Evolutionary conservation across 2,797 vertebrate genomes (phyloP).

Genomic region (Microctenopoma lineatum): DNA sequence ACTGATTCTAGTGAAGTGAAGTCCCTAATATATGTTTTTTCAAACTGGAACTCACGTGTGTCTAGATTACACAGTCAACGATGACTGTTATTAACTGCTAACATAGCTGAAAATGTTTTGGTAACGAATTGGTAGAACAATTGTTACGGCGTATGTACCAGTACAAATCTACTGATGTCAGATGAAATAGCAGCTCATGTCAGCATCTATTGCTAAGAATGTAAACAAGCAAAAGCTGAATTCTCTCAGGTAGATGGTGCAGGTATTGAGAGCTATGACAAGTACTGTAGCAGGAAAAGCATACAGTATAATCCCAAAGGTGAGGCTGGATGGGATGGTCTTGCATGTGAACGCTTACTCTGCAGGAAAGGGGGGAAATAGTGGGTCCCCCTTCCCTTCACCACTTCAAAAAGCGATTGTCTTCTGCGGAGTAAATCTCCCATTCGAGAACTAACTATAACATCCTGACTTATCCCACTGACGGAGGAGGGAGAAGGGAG

Average conservation of each 20-base stretch:
- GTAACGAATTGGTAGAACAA: background rate
- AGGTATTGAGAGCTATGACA: constrained; percentile 46
- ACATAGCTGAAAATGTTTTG: background rate
- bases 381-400: constrained; percentile 69
- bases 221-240: constrained; percentile 33
- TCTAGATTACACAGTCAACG: background rate
- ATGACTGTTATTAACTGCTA: background rate
- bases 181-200: constrained; percentile 25
- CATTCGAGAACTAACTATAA: constrained; percentile 66
- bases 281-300: constrained; percentile 43
- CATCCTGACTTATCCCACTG: constrained; percentile 42
- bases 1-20: background rate
- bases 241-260: constrained; percentile 44
- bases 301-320: constrained; percentile 66
- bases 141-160: constrained; percentile 4
- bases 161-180: background rate
- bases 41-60: constrained; percentile 1
- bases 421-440: constrained; percentile 70
- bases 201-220: constrained; percentile 17
- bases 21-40: background rate
- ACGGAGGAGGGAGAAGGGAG: constrained; percentile 62
- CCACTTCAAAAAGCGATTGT: constrained; percentile 72
- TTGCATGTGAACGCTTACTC: constrained; percentile 80
- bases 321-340: constrained; percentile 69
- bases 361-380: constrained; percentile 71